Conservation (phyloP, 2,888 invertebrate species). For the Cerastoderma edule region DNA sequence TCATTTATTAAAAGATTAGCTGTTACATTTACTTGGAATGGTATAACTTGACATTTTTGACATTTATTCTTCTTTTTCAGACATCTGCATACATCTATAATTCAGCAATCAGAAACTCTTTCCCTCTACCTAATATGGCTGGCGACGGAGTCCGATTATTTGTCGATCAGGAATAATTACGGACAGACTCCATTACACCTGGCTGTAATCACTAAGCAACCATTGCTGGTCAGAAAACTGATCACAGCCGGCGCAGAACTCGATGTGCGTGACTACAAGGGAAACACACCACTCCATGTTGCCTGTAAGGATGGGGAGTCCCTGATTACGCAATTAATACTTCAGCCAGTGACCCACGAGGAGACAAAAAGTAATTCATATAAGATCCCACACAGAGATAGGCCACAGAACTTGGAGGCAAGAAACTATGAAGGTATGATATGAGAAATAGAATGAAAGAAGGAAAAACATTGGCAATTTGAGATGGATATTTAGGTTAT, state of each 20-base stretch:
- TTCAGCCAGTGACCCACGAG: constrained; percentile 83
- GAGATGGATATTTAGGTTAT: too few species aligned
- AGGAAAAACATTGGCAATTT: too few species aligned
- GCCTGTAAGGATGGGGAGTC: constrained; percentile 90
- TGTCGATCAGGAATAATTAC: constrained; percentile 92
- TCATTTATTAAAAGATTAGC: too few species aligned
- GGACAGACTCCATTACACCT: constrained; percentile 92
- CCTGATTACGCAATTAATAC: constrained; percentile 89
- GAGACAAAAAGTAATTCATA: constrained; percentile 81
- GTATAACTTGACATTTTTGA: too few species aligned
- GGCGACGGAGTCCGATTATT: constrained; percentile 90
- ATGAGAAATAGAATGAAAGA: too few species aligned
- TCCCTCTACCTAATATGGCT: constrained; percentile 90
- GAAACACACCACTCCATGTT: constrained; percentile 94
- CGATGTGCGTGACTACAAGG: constrained; percentile 88
- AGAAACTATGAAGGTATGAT: constrained; percentile 93
- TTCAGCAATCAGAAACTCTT: constrained; percentile 90
- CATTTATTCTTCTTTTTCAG: constrained; percentile 86
- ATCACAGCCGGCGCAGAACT: constrained; percentile 88
- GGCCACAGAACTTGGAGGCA: constrained; percentile 89
- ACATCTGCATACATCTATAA: constrained; percentile 93
- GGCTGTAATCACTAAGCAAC: constrained; percentile 91
- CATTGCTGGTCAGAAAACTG: constrained; percentile 33
- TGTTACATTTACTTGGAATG: too few species aligned
- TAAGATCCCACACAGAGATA: constrained; percentile 84